phyloP scores from a whole-genome alignment of 2,113 vertebrate species.

The Rostratula benghalensis region DNA sequence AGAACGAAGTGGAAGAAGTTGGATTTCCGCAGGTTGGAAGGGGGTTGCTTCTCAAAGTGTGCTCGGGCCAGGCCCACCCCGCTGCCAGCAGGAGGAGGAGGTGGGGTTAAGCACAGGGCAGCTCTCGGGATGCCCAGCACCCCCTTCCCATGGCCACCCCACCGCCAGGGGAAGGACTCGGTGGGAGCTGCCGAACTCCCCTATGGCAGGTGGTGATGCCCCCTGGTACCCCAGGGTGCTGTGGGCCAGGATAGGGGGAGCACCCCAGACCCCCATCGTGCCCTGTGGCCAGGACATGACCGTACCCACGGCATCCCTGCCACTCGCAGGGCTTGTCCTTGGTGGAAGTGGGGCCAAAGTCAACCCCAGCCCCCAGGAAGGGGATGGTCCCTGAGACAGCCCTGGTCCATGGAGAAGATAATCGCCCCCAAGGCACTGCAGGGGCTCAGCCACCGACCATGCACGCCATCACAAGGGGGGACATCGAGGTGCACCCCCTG shows the following conservation, averaged over 20 bases:
- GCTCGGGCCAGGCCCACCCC: conserved; percentile 91
- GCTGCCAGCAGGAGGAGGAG: conserved; percentile 60
- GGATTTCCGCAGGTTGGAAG: conserved; percentile 95
- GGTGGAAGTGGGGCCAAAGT: not conserved
- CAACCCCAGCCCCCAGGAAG: not conserved
- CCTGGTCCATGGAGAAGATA: not conserved
- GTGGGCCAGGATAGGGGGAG: not conserved
- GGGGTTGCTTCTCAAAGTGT: conserved; percentile 97
- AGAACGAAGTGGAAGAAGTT: conserved; percentile 98
- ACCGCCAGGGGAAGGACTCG: too few relatives aligned
- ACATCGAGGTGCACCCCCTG: not conserved
- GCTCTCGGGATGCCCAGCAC: not conserved
- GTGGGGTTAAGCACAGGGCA: not conserved
- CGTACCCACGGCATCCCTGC: not conserved
- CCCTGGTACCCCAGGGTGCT: too few relatives aligned
- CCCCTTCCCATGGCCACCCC: not conserved
- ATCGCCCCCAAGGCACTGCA: not conserved
- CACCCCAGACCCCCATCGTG: not conserved
- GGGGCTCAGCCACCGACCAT: not conserved
- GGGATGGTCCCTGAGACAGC: not conserved
- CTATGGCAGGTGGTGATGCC: not conserved
- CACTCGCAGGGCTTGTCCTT: not conserved
- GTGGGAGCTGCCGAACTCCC: not conserved
- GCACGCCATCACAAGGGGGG: not conserved
- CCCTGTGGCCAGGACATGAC: not conserved